A percentile compares a stretch with the other conserved stretches of the same genome.
Evolutionary conservation across 2,113 vertebrate genomes (phyloP).

Genomic region (Willisornis vidua): DNA sequence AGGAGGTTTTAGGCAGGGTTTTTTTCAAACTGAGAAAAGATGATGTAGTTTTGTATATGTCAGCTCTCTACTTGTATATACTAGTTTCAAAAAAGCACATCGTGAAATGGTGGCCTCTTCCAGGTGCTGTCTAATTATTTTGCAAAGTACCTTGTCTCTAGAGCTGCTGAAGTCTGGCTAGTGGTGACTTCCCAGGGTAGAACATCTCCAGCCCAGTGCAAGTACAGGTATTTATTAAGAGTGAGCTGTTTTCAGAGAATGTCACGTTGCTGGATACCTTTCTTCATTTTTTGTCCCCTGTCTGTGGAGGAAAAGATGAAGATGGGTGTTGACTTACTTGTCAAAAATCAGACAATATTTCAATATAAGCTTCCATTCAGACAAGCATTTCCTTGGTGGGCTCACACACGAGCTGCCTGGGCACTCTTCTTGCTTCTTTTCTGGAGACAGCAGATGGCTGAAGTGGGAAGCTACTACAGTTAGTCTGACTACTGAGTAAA

Average conservation of each 20-base stretch:
- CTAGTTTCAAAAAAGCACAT: background rate
- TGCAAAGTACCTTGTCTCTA: background rate
- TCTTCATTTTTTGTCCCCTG: background rate
- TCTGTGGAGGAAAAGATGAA: background rate
- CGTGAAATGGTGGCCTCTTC: background rate
- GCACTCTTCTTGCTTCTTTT: background rate
- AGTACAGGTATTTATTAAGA: background rate
- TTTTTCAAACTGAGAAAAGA: background rate
- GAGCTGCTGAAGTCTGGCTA: background rate
- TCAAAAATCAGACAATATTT: background rate
- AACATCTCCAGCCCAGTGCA: fast-evolving
- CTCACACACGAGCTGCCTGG: background rate
- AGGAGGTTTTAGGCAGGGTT: background rate
- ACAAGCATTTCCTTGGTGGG: background rate
- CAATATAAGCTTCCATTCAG: background rate
- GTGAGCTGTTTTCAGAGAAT: background rate
- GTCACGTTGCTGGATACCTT: background rate
- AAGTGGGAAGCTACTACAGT: constrained; percentile 59
- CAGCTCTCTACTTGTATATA: background rate
- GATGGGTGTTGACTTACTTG: background rate
- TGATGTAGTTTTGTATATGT: background rate
- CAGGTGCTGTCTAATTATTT: background rate
- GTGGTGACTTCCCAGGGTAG: background rate
- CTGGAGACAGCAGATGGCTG: constrained; percentile 50
- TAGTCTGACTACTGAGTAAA: constrained; percentile 51